Evolutionary conservation across 2,888 invertebrate genomes (phyloP).

Genomic region (Himalopsyche anomala): DNA sequence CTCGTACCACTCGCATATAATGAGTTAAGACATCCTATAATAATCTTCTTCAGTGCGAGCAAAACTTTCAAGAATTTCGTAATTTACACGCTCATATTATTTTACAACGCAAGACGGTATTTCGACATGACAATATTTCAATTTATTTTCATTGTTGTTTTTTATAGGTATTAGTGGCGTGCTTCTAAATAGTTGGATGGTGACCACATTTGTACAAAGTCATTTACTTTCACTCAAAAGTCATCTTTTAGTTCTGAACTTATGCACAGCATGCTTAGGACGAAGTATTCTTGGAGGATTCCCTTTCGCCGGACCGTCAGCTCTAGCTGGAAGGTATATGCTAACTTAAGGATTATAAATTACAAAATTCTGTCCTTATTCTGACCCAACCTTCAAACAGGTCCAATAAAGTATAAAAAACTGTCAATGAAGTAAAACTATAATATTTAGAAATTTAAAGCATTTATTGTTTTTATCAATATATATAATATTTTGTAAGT

Average conservation of each 20-base stretch:
- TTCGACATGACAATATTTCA: slow-evolving; percentile 39
- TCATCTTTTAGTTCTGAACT: slow-evolving; percentile 76
- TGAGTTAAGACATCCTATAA: no score
- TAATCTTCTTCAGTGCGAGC: neutral
- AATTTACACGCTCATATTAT: slow-evolving; percentile 50
- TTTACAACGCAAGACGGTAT: slow-evolving; percentile 62
- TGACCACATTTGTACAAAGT: slow-evolving; percentile 77
- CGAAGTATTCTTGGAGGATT: slow-evolving; percentile 75
- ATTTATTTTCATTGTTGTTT: slow-evolving; percentile 50
- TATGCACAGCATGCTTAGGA: slow-evolving; percentile 76
- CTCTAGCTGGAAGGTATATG: slow-evolving; percentile 74
- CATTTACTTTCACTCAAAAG: slow-evolving; percentile 76
- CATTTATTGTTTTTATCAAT: no score
- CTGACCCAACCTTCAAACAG: no score
- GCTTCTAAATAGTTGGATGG: slow-evolving; percentile 78
- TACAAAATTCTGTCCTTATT: no score
- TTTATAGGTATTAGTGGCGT: slow-evolving; percentile 76
- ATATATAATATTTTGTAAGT: no score
- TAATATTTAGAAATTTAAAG: no score
- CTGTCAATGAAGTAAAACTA: no score
- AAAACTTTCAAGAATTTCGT: slow-evolving; percentile 2
- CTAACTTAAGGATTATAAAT: neutral
- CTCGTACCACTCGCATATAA: no score
- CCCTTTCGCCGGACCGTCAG: slow-evolving; percentile 77
- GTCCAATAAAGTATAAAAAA: no score